Evolutionary conservation across 2,797 vertebrate genomes (phyloP).

Genomic region (Gymnocypris eckloni): DNA sequence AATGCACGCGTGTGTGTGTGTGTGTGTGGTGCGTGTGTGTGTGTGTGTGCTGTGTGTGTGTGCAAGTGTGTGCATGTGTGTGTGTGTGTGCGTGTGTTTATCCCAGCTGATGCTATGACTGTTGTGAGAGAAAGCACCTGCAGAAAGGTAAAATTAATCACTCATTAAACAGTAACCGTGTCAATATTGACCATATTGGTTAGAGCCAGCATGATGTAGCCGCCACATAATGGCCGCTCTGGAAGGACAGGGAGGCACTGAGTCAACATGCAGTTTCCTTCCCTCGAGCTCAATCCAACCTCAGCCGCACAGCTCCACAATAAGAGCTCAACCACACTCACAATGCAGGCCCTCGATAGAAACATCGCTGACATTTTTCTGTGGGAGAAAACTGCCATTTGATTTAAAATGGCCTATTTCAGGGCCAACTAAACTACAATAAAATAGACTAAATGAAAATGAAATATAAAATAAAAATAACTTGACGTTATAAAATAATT

Average conservation of each 20-base stretch:
- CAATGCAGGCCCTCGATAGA: not conserved
- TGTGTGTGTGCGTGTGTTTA: conserved; percentile 17
- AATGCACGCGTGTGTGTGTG: not conserved
- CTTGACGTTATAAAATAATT: not conserved
- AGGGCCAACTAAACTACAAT: conserved; percentile 59
- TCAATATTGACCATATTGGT: conserved; percentile 77
- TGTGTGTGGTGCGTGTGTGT: not conserved
- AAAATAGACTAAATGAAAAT: not conserved
- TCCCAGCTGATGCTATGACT: not conserved
- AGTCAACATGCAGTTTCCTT: conserved; percentile 47
- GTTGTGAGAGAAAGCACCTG: not conserved
- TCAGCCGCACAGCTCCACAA: not conserved
- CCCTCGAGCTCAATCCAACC: conserved; percentile 18
- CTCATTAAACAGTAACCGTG: conserved; percentile 57
- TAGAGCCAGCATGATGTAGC: conserved; percentile 57
- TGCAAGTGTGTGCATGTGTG: too few species aligned
- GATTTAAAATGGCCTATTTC: not conserved
- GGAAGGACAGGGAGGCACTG: conserved; percentile 35
- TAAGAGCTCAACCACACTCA: not conserved
- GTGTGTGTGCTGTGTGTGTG: not conserved
- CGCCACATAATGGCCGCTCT: conserved; percentile 52
- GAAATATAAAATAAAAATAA: too few species aligned
- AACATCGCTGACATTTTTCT: not conserved
- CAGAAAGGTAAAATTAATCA: conserved; percentile 69
- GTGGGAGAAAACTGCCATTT: not conserved